These are phyloP conservation scores for human DNA, from an alignment of 2,113 vertebrate genomes.

Conservation along the genomic window DNA sequence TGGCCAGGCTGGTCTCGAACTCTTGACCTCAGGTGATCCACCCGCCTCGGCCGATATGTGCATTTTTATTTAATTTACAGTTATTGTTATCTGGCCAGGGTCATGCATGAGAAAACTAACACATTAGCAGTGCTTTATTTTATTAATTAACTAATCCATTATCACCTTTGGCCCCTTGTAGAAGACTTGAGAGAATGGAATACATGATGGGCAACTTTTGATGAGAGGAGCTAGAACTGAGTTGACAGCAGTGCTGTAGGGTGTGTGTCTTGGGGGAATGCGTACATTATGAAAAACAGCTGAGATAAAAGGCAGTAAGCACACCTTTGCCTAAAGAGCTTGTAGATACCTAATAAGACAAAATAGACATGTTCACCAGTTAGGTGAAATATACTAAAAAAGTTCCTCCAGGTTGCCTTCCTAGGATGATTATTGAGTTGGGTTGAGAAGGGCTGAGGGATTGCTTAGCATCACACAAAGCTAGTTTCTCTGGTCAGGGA, in stretches of 20 bases:
- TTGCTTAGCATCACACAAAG: background rate
- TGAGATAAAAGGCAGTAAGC: background rate
- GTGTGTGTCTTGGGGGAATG: background rate
- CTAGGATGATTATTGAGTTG: background rate
- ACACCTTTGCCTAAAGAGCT: background rate
- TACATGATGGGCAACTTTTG: background rate
- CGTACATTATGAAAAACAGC: background rate
- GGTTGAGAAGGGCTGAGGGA: background rate
- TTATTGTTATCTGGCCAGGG: background rate
- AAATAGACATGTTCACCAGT: background rate
- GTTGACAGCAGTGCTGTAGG: background rate
- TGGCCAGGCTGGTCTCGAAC: too few relatives aligned
- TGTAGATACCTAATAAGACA: background rate
- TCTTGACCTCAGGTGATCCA: too few relatives aligned
- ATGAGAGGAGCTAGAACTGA: background rate
- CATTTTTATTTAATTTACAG: background rate
- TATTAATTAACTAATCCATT: background rate
- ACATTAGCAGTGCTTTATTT: background rate
- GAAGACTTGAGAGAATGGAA: background rate
- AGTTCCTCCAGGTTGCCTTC: background rate
- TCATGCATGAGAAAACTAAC: background rate
- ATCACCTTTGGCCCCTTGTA: background rate
- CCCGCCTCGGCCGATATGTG: rapidly evolving
- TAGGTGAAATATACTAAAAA: background rate
- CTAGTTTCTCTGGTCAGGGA: background rate